These are phyloP conservation scores for Novumbra hubbsi DNA, from an alignment of 2,797 vertebrate species.

Conservation along the genomic window DNA sequence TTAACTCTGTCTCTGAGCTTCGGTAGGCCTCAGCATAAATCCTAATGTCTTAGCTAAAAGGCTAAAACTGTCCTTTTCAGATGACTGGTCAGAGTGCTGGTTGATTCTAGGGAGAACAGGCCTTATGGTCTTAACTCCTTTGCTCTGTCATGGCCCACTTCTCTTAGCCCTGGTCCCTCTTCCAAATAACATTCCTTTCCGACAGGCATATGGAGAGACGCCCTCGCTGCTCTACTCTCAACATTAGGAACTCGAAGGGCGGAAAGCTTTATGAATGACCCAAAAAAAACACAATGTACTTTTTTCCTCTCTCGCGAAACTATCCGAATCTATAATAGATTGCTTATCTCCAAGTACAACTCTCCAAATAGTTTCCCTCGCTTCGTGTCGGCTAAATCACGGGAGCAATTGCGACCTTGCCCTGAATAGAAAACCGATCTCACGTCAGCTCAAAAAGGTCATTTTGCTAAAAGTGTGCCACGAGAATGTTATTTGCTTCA, in stretches of 20 bases:
- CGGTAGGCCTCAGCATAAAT: background rate
- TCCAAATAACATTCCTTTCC: background rate
- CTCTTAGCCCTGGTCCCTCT: background rate
- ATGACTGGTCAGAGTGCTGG: background rate
- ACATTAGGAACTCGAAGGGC: background rate
- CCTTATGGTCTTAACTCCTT: background rate
- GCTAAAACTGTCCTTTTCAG: background rate
- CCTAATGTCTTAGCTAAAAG: slow-evolving; percentile 5
- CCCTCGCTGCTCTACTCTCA: background rate
- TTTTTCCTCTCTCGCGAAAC: background rate
- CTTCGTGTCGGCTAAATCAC: background rate
- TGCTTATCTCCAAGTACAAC: background rate
- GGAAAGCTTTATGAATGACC: background rate
- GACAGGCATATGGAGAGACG: background rate
- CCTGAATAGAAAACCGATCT: background rate
- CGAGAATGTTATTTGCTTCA: background rate
- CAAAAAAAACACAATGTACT: background rate
- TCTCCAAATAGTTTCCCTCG: background rate
- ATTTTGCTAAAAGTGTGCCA: background rate
- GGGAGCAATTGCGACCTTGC: background rate
- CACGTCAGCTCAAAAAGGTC: background rate
- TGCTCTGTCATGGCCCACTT: background rate
- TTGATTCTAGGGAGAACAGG: background rate
- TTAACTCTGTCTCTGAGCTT: slow-evolving; percentile 1
- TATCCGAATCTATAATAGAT: background rate